These are phyloP conservation scores for Vanessa atalanta DNA, from an alignment of 1,140 invertebrate species.

Conservation along the genomic window DNA sequence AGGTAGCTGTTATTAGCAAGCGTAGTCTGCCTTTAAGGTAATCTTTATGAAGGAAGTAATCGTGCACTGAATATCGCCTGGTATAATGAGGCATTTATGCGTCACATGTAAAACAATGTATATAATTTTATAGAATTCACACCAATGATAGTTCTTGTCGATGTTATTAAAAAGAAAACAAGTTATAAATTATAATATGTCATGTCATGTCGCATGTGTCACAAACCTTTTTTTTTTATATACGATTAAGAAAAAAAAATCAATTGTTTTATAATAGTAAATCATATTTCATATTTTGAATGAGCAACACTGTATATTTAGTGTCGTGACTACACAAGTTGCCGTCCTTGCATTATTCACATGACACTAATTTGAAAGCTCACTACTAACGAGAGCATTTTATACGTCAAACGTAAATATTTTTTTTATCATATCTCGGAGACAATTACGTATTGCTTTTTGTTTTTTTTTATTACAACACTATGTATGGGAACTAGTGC, in stretches of 20 bases:
- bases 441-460: conserved; percentile 5
- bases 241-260: no score
- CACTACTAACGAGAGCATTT: conserved; percentile 26
- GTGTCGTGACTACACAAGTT: conserved; percentile 32
- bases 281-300: background rate
- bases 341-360: conserved; percentile 51
- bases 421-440: background rate
- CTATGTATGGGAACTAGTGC: background rate
- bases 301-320: background rate
- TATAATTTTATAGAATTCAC: no score
- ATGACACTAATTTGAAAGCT: conserved; percentile 53
- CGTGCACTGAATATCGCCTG: no score
- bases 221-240: no score
- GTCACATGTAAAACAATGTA: no score
- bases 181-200: no score
- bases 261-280: background rate
- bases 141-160: no score
- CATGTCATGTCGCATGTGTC: background rate
- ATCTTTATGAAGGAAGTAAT: no score
- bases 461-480: background rate
- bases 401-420: conserved; percentile 12
- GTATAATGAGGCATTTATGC: no score
- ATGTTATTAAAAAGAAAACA: no score
- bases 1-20: no score
- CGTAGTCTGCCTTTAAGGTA: no score